phyloP scores from a whole-genome alignment of 2,888 invertebrate genomes.

The Panopea generosa region DNA sequence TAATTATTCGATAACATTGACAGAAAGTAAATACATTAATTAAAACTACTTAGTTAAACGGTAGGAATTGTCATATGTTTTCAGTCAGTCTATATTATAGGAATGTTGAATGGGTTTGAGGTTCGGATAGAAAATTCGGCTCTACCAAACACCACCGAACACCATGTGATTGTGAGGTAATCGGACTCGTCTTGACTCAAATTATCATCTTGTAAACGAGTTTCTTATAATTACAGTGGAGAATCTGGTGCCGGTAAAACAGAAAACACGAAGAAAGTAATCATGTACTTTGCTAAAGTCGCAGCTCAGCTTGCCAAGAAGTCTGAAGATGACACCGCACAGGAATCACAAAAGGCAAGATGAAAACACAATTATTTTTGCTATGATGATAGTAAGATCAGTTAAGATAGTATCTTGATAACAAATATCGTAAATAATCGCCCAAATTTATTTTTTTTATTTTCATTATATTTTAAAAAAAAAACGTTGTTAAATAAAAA shows the following conservation, averaged over 20 bases:
- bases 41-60: too few species aligned
- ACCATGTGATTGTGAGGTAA: background rate
- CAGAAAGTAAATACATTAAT: too few species aligned
- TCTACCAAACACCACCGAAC: too few species aligned
- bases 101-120: too few species aligned
- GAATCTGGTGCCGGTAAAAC: slow-evolving; percentile 99
- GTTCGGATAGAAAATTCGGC: too few species aligned
- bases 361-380: background rate
- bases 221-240: slow-evolving; percentile 88
- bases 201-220: background rate
- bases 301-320: slow-evolving; percentile 90
- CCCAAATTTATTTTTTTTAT: too few species aligned
- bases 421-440: background rate
- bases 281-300: slow-evolving; percentile 94
- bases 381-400: background rate
- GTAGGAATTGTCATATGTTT: too few species aligned
- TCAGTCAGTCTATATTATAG: too few species aligned
- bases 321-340: slow-evolving; percentile 66
- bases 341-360: slow-evolving; percentile 3
- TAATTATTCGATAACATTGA: too few species aligned
- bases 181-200: too few species aligned
- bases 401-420: background rate
- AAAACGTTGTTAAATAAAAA: too few species aligned
- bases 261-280: slow-evolving; percentile 99
- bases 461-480: too few species aligned